A percentile compares a stretch with the other conserved stretches of the same genome.
Evolutionary conservation across 1,140 invertebrate genomes (phyloP).

Genomic region (Tenebrio molitor): DNA sequence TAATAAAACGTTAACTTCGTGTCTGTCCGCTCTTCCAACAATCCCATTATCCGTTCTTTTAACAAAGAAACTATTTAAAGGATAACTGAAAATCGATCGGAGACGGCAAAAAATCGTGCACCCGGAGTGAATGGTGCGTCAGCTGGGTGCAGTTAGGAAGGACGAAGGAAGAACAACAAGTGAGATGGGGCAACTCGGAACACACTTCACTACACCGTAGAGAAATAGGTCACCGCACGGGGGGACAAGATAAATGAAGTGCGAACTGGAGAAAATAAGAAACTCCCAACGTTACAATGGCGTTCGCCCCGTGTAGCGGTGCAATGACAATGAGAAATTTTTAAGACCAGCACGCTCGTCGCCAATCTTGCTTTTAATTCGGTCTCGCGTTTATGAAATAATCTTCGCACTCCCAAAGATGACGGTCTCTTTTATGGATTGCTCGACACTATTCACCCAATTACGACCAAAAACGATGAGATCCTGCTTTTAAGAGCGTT

Average conservation of each 20-base stretch:
- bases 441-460: not conserved
- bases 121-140: conserved; percentile 41
- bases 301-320: not conserved
- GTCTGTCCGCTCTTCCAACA: conserved; percentile 21
- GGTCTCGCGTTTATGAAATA: not conserved
- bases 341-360: conserved; percentile 1
- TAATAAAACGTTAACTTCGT: conserved; percentile 38
- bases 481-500: no score
- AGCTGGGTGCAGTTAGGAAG: conserved; percentile 33
- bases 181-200: conserved; percentile 38
- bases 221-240: conserved; percentile 44
- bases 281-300: conserved; percentile 40
- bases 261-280: conserved; percentile 48
- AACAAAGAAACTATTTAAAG: conserved; percentile 51
- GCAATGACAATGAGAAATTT: conserved; percentile 9
- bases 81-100: conserved; percentile 52
- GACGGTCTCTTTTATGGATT: not conserved
- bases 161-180: conserved; percentile 11
- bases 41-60: conserved; percentile 40
- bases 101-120: conserved; percentile 44
- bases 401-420: not conserved
- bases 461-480: no score
- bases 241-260: conserved; percentile 50
- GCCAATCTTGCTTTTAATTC: not conserved
- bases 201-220: conserved; percentile 38